Base-by-base conservation (phyloP, 2,888 invertebrate genomes). In the Synanthedon andrenaeformis region DNA sequence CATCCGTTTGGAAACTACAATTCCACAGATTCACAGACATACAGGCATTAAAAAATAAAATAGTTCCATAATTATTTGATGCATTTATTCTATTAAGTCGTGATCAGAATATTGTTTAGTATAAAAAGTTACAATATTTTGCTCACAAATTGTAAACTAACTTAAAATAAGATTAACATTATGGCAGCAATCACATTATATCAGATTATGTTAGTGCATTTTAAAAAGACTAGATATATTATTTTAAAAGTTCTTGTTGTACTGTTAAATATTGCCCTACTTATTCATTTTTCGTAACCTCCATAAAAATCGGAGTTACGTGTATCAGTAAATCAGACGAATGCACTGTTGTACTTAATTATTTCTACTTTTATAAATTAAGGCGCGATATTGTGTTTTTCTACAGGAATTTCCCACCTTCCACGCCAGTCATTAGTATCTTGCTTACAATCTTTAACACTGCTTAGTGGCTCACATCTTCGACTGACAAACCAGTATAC, bases 401-500 rank as follows among this genome's bases (percentile, higher is more conserved):
- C 91, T 6, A 88, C 64, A 41, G 91, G 91, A 65, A 91, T 81
- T 63, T 90, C 88, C 85, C 89, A 88, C 72, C 89, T 77, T 53
- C 76, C 82, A 45, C 59, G 69, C 88, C 88, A 89, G 52, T 75
- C 67, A 45, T 77, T 80, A 23, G 66, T 64, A 14, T 82, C 73
- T 52, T 76, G 74, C 57, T 80, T 80, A 53, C 94, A 95, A 67
- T 90, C 89, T 54, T 89, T 86, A 52, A 94, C 76, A 67, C 89
- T 89, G 50, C 85, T 79, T 0, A 84, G 81, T 49, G 90, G 89
- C 77, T 95, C 95, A 70, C 95, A 95, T 67, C 92, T 89, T 74
- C 92, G 90, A 63, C 94, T 94, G 3, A 93, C 90, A 49, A 92
- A 89, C 94, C 94, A 95, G 71, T 92, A 96, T 4, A 92, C 89